Base-by-base conservation (phyloP, 1,140 invertebrate genomes). In the Andricus grossulariae region DNA sequence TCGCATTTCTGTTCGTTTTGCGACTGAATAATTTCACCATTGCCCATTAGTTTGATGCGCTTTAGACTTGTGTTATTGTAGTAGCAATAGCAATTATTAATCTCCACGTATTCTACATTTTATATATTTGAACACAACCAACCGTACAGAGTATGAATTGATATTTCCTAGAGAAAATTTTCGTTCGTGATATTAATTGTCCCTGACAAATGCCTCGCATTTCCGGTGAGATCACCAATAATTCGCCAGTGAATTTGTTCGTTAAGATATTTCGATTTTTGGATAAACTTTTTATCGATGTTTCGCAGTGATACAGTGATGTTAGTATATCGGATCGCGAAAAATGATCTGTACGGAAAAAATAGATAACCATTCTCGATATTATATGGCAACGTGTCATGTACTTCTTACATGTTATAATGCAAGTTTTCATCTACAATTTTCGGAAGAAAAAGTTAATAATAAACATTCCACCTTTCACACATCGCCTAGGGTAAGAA, bases 361-460 rank as follows among this genome's bases (percentile, higher is more conserved):
- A 55, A 4, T 45, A 45, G 39, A 45, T 45, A 66, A 66, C 39
- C 32, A 39, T 39, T 66, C 60, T 66, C 60, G 16, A 66, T 66
- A 66, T 60, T 32, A 60, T 60, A 60, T 60, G 57, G 25, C 57
- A 60, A 19, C 21, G 8, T 55, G 54, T 55, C 54, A 55, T 55
- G 54, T 55, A 55, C 54, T 66, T 66, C 60, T 66, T 66, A 66
- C 60, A 66, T 66, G 60, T 66, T 39, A 18, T 66, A 66, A 66
- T 66, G 60, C 60, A 66, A 66, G 60, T 66, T 66, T 66, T 66
- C 39, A 66, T 66, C 60, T 66, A 25, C 32, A 66, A 32, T 66
- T 66, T 66, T 66, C 15, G 60, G 39, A 66, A 66, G n/a, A 39
- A 66, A 60, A 60, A 57, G 21, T 60, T 60, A 60, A 21, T 60